A percentile compares a stretch with the other conserved stretches of the same genome.
Evolutionary conservation across 2,113 vertebrate species (phyloP).

Genomic region (Anarrhichthys ocellatus): DNA sequence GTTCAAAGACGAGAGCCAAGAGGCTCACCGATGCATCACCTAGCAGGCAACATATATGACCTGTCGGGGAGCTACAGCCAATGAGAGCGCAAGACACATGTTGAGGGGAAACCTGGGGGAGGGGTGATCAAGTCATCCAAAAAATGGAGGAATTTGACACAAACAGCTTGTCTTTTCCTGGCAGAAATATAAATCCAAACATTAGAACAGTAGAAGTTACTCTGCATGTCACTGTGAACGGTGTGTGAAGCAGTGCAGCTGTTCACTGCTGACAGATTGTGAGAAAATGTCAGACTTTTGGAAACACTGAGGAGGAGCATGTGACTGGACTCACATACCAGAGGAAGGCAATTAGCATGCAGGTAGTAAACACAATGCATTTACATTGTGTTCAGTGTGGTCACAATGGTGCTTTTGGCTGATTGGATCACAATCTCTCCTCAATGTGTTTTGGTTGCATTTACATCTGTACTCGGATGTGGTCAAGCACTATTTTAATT

Average conservation of each 20-base stretch:
- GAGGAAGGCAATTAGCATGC: conserved; percentile 9
- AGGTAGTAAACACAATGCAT: no score
- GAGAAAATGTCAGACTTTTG: conserved; percentile 11
- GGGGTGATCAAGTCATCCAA: background rate
- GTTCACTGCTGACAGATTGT: conserved; percentile 12
- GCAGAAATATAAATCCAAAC: background rate
- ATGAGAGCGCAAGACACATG: background rate
- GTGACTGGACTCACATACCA: conserved; percentile 1
- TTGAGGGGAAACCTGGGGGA: background rate
- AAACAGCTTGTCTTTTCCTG: background rate
- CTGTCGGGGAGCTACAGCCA: background rate
- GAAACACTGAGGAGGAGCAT: conserved; percentile 2
- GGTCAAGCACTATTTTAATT: background rate
- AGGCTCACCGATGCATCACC: no score
- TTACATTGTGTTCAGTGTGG: no score
- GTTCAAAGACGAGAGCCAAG: no score
- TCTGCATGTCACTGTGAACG: background rate
- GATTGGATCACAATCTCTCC: background rate
- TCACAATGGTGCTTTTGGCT: background rate
- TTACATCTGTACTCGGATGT: background rate
- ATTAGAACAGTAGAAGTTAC: conserved; percentile 4
- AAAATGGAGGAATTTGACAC: background rate
- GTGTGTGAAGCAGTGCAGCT: conserved; percentile 14
- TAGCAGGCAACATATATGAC: no score
- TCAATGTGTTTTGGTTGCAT: background rate